Evolutionary conservation across 2,888 invertebrate species (phyloP).

Genomic region (Galeruca laticollis): DNA sequence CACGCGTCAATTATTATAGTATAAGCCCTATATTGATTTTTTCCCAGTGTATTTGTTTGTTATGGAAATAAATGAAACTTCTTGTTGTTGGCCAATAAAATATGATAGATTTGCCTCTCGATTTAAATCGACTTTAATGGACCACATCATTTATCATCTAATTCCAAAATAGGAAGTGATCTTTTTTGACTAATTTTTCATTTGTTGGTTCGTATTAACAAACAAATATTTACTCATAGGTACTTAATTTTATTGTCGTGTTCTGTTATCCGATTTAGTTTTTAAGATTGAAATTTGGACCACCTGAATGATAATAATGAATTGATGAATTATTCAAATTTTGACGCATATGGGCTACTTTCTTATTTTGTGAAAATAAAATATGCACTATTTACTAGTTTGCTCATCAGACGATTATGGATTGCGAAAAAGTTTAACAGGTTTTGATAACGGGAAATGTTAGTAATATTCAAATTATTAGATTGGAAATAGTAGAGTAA

Average conservation of each 20-base stretch:
- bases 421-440: too few relatives aligned
- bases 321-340: not conserved
- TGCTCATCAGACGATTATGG: too few relatives aligned
- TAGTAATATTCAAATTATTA: too few relatives aligned
- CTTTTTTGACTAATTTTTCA: constrained; percentile 23
- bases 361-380: too few relatives aligned
- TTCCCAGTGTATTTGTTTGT: not conserved
- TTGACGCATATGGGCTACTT: not conserved
- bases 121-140: constrained; percentile 29
- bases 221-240: constrained; percentile 16
- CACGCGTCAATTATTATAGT: too few relatives aligned
- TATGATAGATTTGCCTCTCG: constrained; percentile 32
- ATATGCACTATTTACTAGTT: too few relatives aligned
- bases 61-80: constrained; percentile 6
- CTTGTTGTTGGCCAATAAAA: constrained; percentile 3
- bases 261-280: constrained; percentile 2
- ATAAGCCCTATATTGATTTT: not conserved
- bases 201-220: constrained; percentile 10
- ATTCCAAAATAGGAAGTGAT: constrained; percentile 28
- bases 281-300: not conserved
- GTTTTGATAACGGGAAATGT: too few relatives aligned
- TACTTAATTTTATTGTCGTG: constrained; percentile 19
- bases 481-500: too few relatives aligned
- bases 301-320: not conserved
- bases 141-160: constrained; percentile 29